Evolutionary conservation across 2,888 invertebrate species (phyloP), one percentile per base, ranked within the genome.

Genomic region (Brachynemurus nebulosus): DNA sequence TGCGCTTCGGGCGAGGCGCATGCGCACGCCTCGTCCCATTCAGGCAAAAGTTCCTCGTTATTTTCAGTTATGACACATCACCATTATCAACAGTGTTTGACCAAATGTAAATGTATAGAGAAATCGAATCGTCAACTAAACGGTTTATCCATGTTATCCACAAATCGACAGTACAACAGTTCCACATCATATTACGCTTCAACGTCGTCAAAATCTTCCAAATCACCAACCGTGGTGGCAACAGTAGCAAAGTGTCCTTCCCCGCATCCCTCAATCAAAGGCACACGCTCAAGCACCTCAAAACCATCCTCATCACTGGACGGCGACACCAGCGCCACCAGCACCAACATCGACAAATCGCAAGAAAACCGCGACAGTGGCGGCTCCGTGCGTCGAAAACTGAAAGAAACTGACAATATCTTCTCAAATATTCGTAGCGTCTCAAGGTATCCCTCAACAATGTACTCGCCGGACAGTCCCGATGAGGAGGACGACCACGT

Each of bases 1-100:
- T 71, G 69, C 70, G 74, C 71, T 67, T 74, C 74, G 74, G 76
- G 76, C 72, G 70, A 58, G 62, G 59, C 62, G 55, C 53, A 57
- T 41, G 47, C 51, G 54, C 47, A 46, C 46, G 45, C 53, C 57
- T 68, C 68, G 64, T 65, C 66, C 53, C 42, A 33, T 25, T 40
- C 27, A 45, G 42, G 45, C 30, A 45, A 45, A 8, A n/a, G 35
- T 14, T 40, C 40, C 12, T 33, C 34, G 6, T 21, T 12, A 18
- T 6, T n/a, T 12, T 42, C 21, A 42, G 17, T 40, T 20, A 63
- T 17, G 12, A 8, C 16, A 8, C 18, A 37, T 37, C 16, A 37
- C 12, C 37, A 37, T 37, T 37, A 19, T 56, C 51, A 55, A 55
- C 50, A 50, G 52, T 47, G 55, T 54, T 48, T 59, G 58, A 51